These are phyloP conservation scores for Trididemnum nubilum DNA, from an alignment of 23 tunicate species.

Conservation along the genomic window DNA sequence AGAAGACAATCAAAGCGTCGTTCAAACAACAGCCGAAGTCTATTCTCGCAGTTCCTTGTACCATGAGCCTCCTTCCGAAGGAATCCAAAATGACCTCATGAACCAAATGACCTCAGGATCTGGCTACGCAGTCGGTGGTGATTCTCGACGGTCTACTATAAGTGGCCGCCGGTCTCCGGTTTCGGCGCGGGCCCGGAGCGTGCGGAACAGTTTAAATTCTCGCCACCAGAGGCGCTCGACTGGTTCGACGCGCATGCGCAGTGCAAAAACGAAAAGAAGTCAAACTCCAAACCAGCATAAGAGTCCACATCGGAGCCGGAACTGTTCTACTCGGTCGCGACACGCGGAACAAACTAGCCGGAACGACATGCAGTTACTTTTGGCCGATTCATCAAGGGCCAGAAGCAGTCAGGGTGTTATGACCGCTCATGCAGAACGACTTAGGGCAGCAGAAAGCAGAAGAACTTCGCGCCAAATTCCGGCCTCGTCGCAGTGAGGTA, in stretches of 20 bases:
- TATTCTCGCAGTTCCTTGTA: conserved; percentile 13
- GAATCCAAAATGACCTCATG: background rate
- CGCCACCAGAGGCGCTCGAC: background rate
- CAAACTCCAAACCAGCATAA: background rate
- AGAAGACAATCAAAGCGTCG: conserved; percentile 26
- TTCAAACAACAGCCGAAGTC: conserved; percentile 53
- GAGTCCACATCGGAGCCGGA: background rate
- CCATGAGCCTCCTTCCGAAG: background rate
- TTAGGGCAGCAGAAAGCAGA: conserved; percentile 11
- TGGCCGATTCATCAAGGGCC: conserved; percentile 18
- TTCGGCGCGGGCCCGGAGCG: background rate
- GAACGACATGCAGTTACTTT: conserved; percentile 12
- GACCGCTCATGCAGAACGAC: conserved; percentile 16
- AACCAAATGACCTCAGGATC: conserved; percentile 8
- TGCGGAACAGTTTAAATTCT: background rate
- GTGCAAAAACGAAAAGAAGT: background rate
- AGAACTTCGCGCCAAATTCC: background rate
- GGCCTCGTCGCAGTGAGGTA: no score
- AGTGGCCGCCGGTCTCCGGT: background rate
- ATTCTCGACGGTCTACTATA: background rate
- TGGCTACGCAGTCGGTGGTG: conserved; percentile 24
- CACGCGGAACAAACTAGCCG: background rate
- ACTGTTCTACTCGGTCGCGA: background rate
- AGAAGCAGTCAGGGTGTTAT: conserved; percentile 13
- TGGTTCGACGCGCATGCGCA: background rate